A percentile compares a stretch with the other conserved stretches of the same genome.
Conservation (phyloP, 2,888 invertebrate species). For the Yponomeuta sedellus region DNA sequence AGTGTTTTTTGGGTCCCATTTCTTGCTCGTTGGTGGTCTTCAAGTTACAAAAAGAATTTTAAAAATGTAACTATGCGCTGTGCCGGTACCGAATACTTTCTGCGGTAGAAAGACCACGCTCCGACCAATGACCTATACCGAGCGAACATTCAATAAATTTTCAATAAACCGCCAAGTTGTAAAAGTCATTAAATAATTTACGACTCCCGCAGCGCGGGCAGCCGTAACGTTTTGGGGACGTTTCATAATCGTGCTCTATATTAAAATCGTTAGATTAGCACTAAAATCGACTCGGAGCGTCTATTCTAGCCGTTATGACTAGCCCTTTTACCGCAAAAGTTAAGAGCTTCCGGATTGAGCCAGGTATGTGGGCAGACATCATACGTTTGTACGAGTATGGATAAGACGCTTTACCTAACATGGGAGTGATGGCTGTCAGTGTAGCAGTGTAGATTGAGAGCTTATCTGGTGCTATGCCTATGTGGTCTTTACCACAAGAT, state of each 20-base stretch:
- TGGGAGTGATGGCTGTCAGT: too few relatives aligned
- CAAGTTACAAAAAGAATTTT: too few relatives aligned
- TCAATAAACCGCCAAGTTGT: constrained; percentile 3
- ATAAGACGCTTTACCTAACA: too few relatives aligned
- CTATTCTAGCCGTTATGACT: background rate
- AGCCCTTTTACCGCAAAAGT: background rate
- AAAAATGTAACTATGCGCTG: too few relatives aligned
- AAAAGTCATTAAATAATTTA: constrained; percentile 4
- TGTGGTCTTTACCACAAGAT: too few relatives aligned
- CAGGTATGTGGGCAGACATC: too few relatives aligned
- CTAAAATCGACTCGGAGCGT: background rate
- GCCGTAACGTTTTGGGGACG: background rate
- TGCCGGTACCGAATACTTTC: too few relatives aligned
- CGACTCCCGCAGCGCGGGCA: background rate
- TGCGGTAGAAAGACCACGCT: background rate
- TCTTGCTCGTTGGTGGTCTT: too few relatives aligned
- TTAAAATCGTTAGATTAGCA: background rate
- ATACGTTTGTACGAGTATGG: too few relatives aligned
- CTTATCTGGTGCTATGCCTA: too few relatives aligned
- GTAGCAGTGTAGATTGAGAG: too few relatives aligned
- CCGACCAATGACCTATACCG: background rate
- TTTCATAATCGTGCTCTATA: background rate
- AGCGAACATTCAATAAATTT: background rate
- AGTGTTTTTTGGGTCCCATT: too few relatives aligned
- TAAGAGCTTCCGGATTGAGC: background rate